These are phyloP conservation scores for Siderastrea siderea DNA, from an alignment of 92 coral and sea anemone genomes.

Conservation along the genomic window DNA sequence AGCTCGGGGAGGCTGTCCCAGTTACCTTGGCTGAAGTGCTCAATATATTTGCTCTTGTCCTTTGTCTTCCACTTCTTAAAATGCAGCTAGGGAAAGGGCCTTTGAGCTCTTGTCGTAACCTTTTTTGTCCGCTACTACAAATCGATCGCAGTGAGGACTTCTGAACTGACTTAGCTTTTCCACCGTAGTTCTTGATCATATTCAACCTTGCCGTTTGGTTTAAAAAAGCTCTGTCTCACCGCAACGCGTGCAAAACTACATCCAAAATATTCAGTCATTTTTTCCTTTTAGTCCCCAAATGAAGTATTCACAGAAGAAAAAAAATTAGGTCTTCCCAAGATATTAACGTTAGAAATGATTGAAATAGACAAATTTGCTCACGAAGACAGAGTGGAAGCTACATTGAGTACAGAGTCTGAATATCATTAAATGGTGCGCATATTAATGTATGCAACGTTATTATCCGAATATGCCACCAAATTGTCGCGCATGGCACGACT, in stretches of 20 bases:
- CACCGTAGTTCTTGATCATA: background rate
- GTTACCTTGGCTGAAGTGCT: conserved; percentile 16
- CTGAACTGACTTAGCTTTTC: background rate
- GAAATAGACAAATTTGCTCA: background rate
- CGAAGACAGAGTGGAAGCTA: background rate
- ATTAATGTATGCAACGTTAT: conserved; percentile 9
- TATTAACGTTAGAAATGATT: background rate
- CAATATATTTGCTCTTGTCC: background rate
- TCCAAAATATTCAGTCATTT: conserved; percentile 27
- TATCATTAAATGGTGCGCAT: background rate
- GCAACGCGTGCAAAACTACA: conserved; percentile 36
- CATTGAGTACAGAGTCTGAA: conserved; percentile 15
- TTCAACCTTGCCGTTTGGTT: conserved; percentile 12
- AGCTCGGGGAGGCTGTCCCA: conserved; percentile 21
- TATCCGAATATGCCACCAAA: background rate
- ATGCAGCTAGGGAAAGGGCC: background rate
- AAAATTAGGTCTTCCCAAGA: background rate
- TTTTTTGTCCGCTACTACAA: background rate
- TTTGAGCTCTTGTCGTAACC: background rate
- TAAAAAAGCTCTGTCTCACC: conserved; percentile 14
- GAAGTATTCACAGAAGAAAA: background rate
- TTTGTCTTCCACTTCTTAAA: background rate
- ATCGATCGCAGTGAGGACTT: background rate
- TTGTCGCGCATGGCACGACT: conserved; percentile 1
- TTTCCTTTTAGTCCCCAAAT: background rate